Conservation (phyloP, 2,113 vertebrate species). For the Ammospiza caudacuta region DNA sequence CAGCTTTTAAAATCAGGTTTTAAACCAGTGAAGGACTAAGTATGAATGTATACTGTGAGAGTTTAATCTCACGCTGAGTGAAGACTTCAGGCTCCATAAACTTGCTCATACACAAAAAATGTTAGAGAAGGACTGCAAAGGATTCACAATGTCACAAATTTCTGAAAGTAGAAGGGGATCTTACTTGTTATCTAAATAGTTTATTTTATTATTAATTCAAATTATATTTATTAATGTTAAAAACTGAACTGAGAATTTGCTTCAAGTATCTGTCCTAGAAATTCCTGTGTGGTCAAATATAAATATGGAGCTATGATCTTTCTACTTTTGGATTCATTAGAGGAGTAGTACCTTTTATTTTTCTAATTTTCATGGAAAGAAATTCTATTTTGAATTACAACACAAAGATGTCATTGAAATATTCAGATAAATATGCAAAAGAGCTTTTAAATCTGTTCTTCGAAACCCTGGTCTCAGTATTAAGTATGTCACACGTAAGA, state of each 20-base stretch:
- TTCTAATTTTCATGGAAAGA: neutral
- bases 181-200: neutral
- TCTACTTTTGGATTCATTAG: neutral
- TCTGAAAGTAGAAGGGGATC: neutral
- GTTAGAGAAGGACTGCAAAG: rapidly evolving
- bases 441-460: neutral
- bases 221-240: neutral
- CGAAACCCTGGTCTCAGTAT: neutral
- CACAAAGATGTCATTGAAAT: neutral
- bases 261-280: neutral
- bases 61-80: neutral
- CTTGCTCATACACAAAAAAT: neutral
- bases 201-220: neutral
- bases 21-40: neutral
- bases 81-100: neutral
- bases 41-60: neutral
- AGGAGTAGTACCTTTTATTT: neutral
- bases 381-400: neutral
- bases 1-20: neutral
- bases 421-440: neutral
- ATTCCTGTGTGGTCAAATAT: neutral
- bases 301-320: neutral
- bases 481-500: neutral
- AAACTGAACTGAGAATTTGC: neutral
- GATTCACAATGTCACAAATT: neutral